Conservation (phyloP, 1,140 invertebrate genomes). For the Hylyphantes graminicola region DNA sequence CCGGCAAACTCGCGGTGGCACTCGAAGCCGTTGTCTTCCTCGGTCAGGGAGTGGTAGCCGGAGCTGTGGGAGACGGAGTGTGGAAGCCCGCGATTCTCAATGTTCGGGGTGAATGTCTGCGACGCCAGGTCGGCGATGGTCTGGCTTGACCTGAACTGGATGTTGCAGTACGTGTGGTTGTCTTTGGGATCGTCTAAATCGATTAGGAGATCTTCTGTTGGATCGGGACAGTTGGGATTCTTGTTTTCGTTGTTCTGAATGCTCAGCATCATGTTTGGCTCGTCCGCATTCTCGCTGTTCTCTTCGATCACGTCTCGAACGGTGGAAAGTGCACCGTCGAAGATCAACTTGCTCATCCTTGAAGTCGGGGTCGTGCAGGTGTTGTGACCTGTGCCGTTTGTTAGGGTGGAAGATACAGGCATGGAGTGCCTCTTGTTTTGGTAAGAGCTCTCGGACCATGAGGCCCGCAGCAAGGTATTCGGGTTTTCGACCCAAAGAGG, state of each 20-base stretch:
- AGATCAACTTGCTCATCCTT: slow-evolving; percentile 22
- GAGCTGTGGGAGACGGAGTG: slow-evolving; percentile 63
- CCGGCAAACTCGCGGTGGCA: slow-evolving; percentile 62
- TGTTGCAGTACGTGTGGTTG: background rate
- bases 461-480: slow-evolving; percentile 20
- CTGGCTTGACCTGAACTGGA: slow-evolving; percentile 59
- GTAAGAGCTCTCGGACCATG: slow-evolving; percentile 34
- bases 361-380: slow-evolving; percentile 19
- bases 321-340: slow-evolving; percentile 50
- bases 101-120: slow-evolving; percentile 54
- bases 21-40: slow-evolving; percentile 61
- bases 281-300: slow-evolving; percentile 55
- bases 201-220: slow-evolving; percentile 19
- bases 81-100: slow-evolving; percentile 59
- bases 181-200: slow-evolving; percentile 42
- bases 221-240: background rate
- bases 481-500: slow-evolving; percentile 52
- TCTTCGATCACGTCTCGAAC: slow-evolving; percentile 58
- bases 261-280: slow-evolving; percentile 28
- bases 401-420: background rate
- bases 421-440: slow-evolving; percentile 9
- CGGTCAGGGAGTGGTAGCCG: slow-evolving; percentile 63
- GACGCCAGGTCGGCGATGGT: slow-evolving; percentile 60
- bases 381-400: background rate
- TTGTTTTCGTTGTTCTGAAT: slow-evolving; percentile 40